Base-by-base conservation (phyloP, 1,140 invertebrate species). In the Diabrotica virgifera region DNA sequence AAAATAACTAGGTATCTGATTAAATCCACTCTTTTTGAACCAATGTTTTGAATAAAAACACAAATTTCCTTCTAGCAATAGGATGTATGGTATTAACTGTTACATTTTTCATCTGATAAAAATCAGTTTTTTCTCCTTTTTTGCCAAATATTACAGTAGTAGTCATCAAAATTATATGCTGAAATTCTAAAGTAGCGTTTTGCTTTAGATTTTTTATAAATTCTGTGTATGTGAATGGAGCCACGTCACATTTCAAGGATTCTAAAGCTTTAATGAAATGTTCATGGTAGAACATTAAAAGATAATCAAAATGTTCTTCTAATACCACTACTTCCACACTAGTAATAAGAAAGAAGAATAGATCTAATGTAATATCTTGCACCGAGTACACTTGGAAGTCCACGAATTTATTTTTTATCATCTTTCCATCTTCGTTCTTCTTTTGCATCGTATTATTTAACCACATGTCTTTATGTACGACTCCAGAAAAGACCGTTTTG, bases 391-490 rank as follows among this genome's bases (percentile, higher is more conserved):
- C 81, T 77, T 89, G 87, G 63, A 86, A 87, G 68, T 89, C 87
- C 0, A 89, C 77, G 36, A 88, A 82, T 75, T 86, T 87, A 5
- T 85, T 67, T 46, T 82, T 79, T 0, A 78, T 68, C 0, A 82
- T 76, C 14, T 74, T 62, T 0, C 74, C 77, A 2, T 24, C 24
- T 52, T 59, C 58, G 14, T 64, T 36, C 13, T 72, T 60, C 24
- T 64, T 67, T 2, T 70, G 38, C 74, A 89, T 79, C 0, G 87
- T 77, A 66, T 89, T 89, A 70, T 86, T 88, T 5, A 81, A 75
- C 87, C 86, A 88, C 46, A 86, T 80, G 72, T 89, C 87, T 1
- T 80, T 76, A 62, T 88, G 87, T 3, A 80, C 73, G 9, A 84
- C 79, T 24, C 24, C 24, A 24, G 1, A 24, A 24, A 24, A 24